These are phyloP conservation scores for Paedocypris micromegethes DNA, from an alignment of 2,797 vertebrate species.

Conservation along the genomic window DNA sequence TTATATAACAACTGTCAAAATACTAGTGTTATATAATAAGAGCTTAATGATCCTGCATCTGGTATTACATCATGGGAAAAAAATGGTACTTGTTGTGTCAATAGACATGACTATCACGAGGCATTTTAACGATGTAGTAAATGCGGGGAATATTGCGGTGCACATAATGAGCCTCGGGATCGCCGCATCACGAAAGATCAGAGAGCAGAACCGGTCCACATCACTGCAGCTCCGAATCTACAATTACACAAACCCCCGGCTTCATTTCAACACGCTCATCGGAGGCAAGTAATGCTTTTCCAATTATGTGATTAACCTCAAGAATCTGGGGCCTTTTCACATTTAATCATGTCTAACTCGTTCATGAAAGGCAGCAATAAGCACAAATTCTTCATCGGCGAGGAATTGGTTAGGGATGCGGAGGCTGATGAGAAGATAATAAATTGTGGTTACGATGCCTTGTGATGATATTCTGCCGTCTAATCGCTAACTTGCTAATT, in stretches of 20 bases:
- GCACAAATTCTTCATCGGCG: constrained; percentile 61
- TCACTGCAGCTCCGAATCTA: constrained; percentile 30
- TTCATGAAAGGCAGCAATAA: constrained; percentile 54
- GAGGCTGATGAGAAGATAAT: no score
- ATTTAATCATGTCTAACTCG: constrained; percentile 63
- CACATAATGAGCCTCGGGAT: neutral
- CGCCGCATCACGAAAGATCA: neutral
- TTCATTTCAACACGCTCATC: constrained; percentile 60
- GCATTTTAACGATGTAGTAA: constrained; percentile 2
- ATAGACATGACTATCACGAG: neutral
- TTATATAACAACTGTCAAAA: no score
- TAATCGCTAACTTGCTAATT: no score
- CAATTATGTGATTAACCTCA: constrained; percentile 67
- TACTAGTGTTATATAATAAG: no score
- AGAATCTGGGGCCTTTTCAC: constrained; percentile 60
- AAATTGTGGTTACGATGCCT: no score
- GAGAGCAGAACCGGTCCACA: constrained; percentile 14
- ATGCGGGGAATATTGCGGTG: neutral
- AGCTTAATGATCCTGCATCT: no score
- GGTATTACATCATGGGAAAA: no score
- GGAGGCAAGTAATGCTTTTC: constrained; percentile 66
- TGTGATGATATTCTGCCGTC: no score
- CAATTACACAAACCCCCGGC: constrained; percentile 52
- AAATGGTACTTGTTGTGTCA: neutral
- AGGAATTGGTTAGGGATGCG: no score